Evolutionary conservation across 1,140 invertebrate genomes (phyloP), one percentile per base, ranked within the genome.

Genomic region (Drosophila sechellia): DNA sequence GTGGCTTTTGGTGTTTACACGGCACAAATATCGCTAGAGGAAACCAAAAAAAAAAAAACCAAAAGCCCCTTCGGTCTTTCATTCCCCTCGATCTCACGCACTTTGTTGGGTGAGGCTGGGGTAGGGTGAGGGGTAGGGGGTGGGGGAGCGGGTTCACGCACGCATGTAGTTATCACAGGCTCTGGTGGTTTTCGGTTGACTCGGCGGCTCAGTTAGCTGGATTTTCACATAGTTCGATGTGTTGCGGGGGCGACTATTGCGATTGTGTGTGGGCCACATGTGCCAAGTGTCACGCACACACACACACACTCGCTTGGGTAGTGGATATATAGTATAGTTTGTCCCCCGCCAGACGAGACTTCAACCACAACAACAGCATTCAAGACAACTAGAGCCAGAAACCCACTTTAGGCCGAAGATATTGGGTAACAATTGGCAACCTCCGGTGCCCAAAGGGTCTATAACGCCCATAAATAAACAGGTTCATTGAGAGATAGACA

Each of bases 241-340:
- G 37, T 37, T 66, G 64, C 60, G 83, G 84, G 83, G 84, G 83
- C 83, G 68, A 53, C 53, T 79, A 68, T 68, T 83, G 83, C 64
- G 79, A 34, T 71, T 71, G 79, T 83, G 83, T 79, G 83, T 87
- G 79, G 79, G 83, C 79, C 81, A 85, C 83, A 65, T 84, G 71
- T 76, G 76, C 81, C 77, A 78, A 86, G 83, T 87, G 74, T 87
- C 81, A 87, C 83, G 66, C 81, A 81, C 63, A 81, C 74, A 81
- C 63, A 81, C 74, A 50, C 25, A 54, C 34, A n/a, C 22, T 42
- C 5, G n/a, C 2, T n/a, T n/a, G 4, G 5, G 27, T 31, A 13
- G 10, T 13, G 35, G 27, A 25, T 31, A 31, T 43, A 13, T 46
- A n/a, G 8, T 49, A 49, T 49, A 17, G 25, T 46, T 58, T 63